These are phyloP conservation scores for Acromyrmex heyeri DNA, from an alignment of 1,140 invertebrate species.

Conservation along the genomic window DNA sequence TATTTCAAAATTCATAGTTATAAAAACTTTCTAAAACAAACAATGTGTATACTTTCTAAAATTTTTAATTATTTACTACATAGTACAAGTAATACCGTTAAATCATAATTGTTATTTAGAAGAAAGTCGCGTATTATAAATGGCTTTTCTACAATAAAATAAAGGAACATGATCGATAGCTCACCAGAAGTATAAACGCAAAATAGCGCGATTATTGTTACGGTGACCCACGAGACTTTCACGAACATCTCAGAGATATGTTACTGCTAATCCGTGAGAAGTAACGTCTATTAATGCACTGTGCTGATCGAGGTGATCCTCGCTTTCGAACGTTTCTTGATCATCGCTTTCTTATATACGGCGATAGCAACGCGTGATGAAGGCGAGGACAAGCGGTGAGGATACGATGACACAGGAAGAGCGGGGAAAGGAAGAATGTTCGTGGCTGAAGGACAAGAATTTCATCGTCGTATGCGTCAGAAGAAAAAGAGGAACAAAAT, in stretches of 20 bases:
- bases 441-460: slow-evolving; percentile 37
- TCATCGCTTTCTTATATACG: slow-evolving; percentile 58
- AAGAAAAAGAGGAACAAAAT: slow-evolving; percentile 15
- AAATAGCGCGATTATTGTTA: neutral
- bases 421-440: slow-evolving; percentile 28
- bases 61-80: neutral
- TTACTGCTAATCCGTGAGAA: neutral
- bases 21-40: neutral
- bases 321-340: slow-evolving; percentile 3
- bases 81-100: neutral
- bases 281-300: slow-evolving; percentile 11
- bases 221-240: neutral
- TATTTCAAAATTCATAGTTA: neutral
- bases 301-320: slow-evolving; percentile 11
- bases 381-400: neutral
- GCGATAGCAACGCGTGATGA: slow-evolving; percentile 14
- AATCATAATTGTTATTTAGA: neutral
- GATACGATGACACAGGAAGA: neutral
- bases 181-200: slow-evolving; percentile 22
- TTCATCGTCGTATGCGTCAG: slow-evolving; percentile 4
- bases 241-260: slow-evolving; percentile 23
- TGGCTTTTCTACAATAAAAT: neutral
- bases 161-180: neutral
- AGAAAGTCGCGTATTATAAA: neutral
- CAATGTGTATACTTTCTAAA: neutral